phyloP scores from a whole-genome alignment of 2,113 vertebrate species.

The Channa argus region DNA sequence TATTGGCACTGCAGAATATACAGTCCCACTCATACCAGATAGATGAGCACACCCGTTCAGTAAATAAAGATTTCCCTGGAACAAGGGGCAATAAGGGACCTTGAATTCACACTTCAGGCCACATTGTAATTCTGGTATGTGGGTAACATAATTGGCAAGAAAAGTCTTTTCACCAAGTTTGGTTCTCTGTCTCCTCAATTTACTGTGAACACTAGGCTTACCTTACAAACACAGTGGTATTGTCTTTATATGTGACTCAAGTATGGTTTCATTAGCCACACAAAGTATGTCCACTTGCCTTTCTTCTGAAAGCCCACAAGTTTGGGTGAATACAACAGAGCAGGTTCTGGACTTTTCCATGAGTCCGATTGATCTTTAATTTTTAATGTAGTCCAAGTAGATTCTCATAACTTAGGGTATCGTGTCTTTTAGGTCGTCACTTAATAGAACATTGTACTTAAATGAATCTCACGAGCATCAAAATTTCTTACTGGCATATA shows the following conservation, averaged over 20 bases:
- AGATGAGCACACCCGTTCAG: neutral
- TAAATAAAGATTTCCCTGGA: neutral
- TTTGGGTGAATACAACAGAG: neutral
- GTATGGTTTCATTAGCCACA: constrained; percentile 12
- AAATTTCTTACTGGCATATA: constrained; percentile 40
- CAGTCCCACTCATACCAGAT: neutral
- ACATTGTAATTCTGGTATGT: constrained; percentile 6
- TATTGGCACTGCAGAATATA: neutral
- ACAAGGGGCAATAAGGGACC: neutral
- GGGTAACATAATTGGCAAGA: constrained; percentile 11
- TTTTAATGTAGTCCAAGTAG: neutral
- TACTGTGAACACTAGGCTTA: constrained; percentile 14
- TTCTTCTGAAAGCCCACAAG: constrained; percentile 7
- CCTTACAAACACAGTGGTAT: constrained; percentile 33
- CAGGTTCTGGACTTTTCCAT: constrained; percentile 31
- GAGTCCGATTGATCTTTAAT: constrained; percentile 28
- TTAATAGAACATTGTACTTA: neutral
- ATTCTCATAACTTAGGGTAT: constrained; percentile 10
- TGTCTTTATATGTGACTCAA: constrained; percentile 26
- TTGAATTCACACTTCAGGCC: neutral
- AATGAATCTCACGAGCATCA: constrained; percentile 31
- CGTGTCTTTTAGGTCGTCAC: constrained; percentile 8
- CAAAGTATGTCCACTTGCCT: constrained; percentile 10
- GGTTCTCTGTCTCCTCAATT: constrained; percentile 40
- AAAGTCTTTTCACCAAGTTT: constrained; percentile 13